phyloP scores from a whole-genome alignment of 2,888 invertebrate genomes.

The Mellilla xanthometata region DNA sequence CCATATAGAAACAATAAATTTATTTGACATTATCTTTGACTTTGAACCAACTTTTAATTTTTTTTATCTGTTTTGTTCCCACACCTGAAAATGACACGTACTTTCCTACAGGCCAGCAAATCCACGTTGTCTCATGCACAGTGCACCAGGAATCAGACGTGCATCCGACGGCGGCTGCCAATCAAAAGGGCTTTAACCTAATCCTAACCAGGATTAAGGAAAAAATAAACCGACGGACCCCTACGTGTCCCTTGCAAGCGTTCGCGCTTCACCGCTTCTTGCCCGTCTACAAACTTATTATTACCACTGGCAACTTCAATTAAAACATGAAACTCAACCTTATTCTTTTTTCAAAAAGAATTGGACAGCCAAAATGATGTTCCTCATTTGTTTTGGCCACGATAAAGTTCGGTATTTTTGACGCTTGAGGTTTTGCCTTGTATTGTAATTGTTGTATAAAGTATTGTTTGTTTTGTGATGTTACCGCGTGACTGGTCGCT shows the following conservation, averaged over 20 bases:
- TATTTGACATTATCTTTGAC: no score
- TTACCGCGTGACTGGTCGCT: slow-evolving; percentile 48
- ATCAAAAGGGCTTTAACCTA: slow-evolving; percentile 79
- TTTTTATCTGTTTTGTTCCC: neutral
- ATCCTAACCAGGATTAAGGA: slow-evolving; percentile 79
- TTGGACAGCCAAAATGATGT: neutral
- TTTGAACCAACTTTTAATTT: neutral
- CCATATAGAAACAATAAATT: no score
- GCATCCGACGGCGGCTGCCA: slow-evolving; percentile 79
- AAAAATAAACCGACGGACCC: slow-evolving; percentile 75
- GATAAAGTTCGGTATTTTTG: slow-evolving; percentile 57
- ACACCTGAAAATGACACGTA: slow-evolving; percentile 14
- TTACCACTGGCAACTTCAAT: slow-evolving; percentile 21
- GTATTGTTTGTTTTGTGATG: slow-evolving; percentile 67
- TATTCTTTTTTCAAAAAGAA: slow-evolving; percentile 20
- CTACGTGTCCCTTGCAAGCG: slow-evolving; percentile 72
- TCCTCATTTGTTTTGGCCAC: neutral
- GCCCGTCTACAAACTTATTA: slow-evolving; percentile 23
- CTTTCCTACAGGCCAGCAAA: slow-evolving; percentile 36
- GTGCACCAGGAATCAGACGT: slow-evolving; percentile 47
- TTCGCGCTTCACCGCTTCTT: slow-evolving; percentile 71
- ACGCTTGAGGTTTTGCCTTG: slow-evolving; percentile 75
- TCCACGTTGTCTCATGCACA: slow-evolving; percentile 31
- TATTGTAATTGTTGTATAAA: slow-evolving; percentile 75
- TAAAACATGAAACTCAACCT: no score